Percentiles rank a stretch among this genome's conserved stretches.
Evolutionary conservation across 2,797 vertebrate genomes (phyloP).

Genomic region (Mastacembelus armatus): DNA sequence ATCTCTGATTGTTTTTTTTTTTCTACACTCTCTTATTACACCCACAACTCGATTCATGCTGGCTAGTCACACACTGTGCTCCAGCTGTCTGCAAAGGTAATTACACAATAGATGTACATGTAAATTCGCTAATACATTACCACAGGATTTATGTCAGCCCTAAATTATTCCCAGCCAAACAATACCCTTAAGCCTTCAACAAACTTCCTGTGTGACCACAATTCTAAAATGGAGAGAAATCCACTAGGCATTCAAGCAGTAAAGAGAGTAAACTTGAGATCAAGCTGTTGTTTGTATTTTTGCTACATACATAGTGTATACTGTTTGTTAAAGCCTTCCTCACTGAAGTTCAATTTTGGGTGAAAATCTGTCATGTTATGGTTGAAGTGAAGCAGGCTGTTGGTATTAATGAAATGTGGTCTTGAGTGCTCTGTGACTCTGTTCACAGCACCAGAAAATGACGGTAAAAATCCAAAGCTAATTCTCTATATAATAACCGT

Average conservation of each 20-base stretch:
- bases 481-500: not conserved
- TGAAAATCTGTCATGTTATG: not conserved
- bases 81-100: constrained; percentile 32
- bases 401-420: not conserved
- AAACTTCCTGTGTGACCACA: too few species aligned
- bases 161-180: constrained; percentile 9
- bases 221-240: not conserved
- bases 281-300: not conserved
- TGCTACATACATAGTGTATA: not conserved
- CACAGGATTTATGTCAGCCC: constrained; percentile 10
- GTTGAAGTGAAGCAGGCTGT: not conserved
- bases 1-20: constrained; percentile 28
- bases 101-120: constrained; percentile 13
- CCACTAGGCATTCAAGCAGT: not conserved
- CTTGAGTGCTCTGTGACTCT: not conserved
- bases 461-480: not conserved
- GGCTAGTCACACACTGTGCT: constrained; percentile 1
- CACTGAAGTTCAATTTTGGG: not conserved
- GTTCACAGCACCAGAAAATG: not conserved
- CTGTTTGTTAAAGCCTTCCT: not conserved
- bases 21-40: constrained; percentile 38
- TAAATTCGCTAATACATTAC: constrained; percentile 11
- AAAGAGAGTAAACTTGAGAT: not conserved
- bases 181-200: too few species aligned
- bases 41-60: constrained; percentile 28